phyloP scores from a whole-genome alignment of 2,888 invertebrate species.

The Eupithecia centaureata region DNA sequence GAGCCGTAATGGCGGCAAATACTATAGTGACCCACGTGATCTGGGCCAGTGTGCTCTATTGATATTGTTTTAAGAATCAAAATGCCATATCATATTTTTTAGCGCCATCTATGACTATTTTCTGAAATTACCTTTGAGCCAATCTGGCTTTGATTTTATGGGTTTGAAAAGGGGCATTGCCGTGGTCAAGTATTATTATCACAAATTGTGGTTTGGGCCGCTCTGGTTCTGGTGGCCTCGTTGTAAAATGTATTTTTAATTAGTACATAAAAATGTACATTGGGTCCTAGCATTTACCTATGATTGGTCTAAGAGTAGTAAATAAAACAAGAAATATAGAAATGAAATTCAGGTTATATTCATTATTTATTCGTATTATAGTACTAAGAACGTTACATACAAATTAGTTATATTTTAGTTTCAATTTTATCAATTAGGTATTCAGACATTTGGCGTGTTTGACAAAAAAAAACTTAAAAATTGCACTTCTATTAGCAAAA shows the following conservation, averaged over 20 bases:
- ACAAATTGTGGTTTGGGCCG: constrained; percentile 16
- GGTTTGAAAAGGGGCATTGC: constrained; percentile 28
- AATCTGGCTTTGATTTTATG: constrained; percentile 31
- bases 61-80: neutral
- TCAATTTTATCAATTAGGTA: neutral
- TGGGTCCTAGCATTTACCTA: too few species aligned
- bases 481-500: constrained; percentile 12
- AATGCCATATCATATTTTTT: neutral
- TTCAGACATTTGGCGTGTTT: constrained; percentile 5
- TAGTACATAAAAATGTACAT: too few species aligned
- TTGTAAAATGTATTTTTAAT: too few species aligned
- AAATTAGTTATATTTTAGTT: neutral
- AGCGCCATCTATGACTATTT: constrained; percentile 21
- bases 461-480: constrained; percentile 7
- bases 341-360: neutral
- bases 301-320: neutral
- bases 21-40: constrained; percentile 30
- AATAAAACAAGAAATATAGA: constrained; percentile 1
- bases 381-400: neutral
- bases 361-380: neutral
- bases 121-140: constrained; percentile 31
- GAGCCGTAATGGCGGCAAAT: constrained; percentile 34
- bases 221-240: neutral
- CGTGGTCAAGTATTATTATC: constrained; percentile 28
- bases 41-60: constrained; percentile 18